Percentiles rank a stretch among this genome's conserved stretches.
phyloP scores from a whole-genome alignment of 2,888 invertebrate genomes.

The Onchidella celtica region DNA sequence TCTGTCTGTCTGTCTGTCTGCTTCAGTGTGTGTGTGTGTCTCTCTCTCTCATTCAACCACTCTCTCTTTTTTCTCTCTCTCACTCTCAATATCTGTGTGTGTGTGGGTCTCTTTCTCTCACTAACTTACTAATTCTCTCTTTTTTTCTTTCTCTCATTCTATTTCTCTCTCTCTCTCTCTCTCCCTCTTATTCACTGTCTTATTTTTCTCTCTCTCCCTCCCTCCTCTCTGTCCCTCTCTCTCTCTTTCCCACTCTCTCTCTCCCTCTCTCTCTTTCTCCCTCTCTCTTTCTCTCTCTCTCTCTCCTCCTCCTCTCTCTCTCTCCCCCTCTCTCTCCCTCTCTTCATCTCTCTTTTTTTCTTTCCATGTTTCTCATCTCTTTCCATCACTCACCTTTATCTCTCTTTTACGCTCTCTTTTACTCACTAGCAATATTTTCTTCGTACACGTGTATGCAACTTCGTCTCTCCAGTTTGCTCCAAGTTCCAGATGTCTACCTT shows the following conservation, averaged over 20 bases:
- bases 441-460: too few relatives aligned
- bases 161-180: neutral
- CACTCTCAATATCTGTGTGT: neutral
- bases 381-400: too few relatives aligned
- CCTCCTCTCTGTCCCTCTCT: too few relatives aligned
- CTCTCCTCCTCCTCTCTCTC: neutral
- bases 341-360: neutral
- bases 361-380: neutral
- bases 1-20: neutral
- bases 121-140: neutral
- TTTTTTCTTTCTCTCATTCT: constrained; percentile 1
- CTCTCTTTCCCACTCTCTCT: neutral
- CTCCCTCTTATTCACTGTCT: neutral
- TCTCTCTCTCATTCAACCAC: neutral
- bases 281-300: neutral
- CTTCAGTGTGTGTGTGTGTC: too few relatives aligned
- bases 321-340: neutral
- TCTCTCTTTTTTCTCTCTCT: neutral
- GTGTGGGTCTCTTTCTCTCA: too few relatives aligned
- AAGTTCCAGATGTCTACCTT: too few relatives aligned
- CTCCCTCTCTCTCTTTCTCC: neutral
- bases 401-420: neutral
- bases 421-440: neutral
- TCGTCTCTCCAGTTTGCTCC: too few relatives aligned
- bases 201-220: neutral